These are phyloP conservation scores for Corydoras sp. DNA, from an alignment of 2,113 vertebrate species.

Conservation along the genomic window DNA sequence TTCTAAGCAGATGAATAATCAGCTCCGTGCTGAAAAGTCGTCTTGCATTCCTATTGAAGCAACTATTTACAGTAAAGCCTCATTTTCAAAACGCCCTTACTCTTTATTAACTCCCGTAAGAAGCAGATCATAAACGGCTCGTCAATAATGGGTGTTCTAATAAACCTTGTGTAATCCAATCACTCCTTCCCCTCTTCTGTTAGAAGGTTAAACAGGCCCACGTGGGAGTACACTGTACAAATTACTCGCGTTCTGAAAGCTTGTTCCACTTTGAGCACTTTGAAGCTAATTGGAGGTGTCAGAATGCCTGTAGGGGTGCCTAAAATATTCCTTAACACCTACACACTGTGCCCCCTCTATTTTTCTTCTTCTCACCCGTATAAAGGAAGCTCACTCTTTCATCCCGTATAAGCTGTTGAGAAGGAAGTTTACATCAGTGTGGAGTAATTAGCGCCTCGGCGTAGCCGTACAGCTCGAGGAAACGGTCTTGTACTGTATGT, in stretches of 20 bases:
- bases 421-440: no score
- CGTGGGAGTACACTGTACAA: constrained; percentile 18
- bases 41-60: no score
- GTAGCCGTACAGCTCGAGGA: no score
- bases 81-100: no score
- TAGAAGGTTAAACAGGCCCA: constrained; percentile 24
- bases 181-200: not conserved
- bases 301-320: constrained; percentile 41
- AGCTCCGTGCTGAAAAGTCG: no score
- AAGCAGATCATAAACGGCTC: not conserved
- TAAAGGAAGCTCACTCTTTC: no score
- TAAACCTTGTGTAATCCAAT: constrained; percentile 5
- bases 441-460: no score
- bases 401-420: no score
- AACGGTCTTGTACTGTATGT: no score
- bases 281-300: constrained; percentile 40
- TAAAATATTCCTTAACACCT: constrained; percentile 39
- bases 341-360: constrained; percentile 1
- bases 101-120: not conserved
- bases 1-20: no score
- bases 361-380: constrained; percentile 3
- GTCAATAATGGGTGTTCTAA: constrained; percentile 1
- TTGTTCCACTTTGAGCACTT: constrained; percentile 30
- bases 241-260: constrained; percentile 20
- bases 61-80: no score